phyloP scores from a whole-genome alignment of 2,113 vertebrate species.

The Ranitomeya variabilis region DNA sequence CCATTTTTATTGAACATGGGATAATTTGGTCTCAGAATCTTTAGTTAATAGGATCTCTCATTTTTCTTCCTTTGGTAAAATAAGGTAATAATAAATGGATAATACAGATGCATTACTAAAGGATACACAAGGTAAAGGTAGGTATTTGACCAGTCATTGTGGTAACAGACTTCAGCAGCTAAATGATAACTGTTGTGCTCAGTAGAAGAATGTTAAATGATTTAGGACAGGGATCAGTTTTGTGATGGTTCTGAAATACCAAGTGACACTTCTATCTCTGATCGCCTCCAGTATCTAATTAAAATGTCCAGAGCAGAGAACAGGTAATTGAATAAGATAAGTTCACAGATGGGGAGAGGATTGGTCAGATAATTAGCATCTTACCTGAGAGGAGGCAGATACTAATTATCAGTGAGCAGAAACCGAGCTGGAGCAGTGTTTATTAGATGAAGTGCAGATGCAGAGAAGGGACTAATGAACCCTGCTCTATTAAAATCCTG shows the following conservation, averaged over 20 bases:
- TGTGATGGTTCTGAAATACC: conserved; percentile 16
- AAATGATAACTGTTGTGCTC: neutral
- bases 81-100: neutral
- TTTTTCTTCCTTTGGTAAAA: neutral
- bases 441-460: conserved; percentile 10
- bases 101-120: neutral
- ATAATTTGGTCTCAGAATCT: too few relatives aligned
- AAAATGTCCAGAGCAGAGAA: neutral
- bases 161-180: neutral
- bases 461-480: conserved; percentile 29
- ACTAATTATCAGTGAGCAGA: neutral
- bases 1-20: too few relatives aligned
- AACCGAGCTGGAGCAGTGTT: neutral
- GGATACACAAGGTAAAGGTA: neutral
- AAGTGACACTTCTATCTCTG: neutral
- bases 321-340: conserved; percentile 14
- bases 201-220: neutral
- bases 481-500: neutral
- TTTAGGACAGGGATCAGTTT: neutral
- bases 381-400: conserved; percentile 19
- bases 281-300: conserved; percentile 32
- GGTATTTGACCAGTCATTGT: neutral
- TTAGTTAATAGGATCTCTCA: neutral
- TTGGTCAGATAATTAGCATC: conserved; percentile 27
- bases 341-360: neutral